phyloP scores from a whole-genome alignment of 1,140 invertebrate species.

The Euglossa dilemma region DNA sequence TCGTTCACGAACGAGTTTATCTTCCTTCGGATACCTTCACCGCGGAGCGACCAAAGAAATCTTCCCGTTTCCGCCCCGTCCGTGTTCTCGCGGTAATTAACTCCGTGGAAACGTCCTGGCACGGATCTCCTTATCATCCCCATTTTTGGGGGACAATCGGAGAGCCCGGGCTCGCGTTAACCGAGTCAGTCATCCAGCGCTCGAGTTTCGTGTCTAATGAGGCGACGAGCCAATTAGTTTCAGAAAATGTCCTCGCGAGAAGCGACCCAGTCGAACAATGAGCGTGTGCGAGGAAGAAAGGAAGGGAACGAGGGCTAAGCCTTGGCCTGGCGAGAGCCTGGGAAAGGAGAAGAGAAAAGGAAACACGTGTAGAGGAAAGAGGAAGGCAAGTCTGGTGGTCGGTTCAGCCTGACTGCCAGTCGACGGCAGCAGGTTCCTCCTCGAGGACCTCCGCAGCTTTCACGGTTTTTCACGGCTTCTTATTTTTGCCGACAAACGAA shows the following conservation, averaged over 20 bases:
- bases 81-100: not conserved
- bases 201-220: slow-evolving; percentile 58
- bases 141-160: not conserved
- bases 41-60: not conserved
- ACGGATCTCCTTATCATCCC: not conserved
- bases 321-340: not conserved
- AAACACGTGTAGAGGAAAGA: slow-evolving; percentile 20
- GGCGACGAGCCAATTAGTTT: slow-evolving; percentile 47
- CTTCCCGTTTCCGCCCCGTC: not conserved
- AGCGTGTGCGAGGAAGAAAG: not conserved
- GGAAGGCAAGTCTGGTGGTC: not conserved
- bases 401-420: slow-evolving; percentile 2
- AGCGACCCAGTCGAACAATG: slow-evolving; percentile 36
- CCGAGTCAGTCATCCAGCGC: slow-evolving; percentile 16
- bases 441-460: slow-evolving; percentile 50
- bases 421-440: slow-evolving; percentile 20
- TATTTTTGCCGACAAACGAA: slow-evolving; percentile 66
- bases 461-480: slow-evolving; percentile 56
- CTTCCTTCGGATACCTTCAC: too few species aligned
- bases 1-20: too few species aligned
- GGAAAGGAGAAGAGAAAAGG: slow-evolving; percentile 2
- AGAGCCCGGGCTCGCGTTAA: not conserved
- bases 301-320: not conserved
- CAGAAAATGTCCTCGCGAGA: slow-evolving; percentile 50
- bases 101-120: not conserved